These are phyloP conservation scores for Sinocyclocheilus grahami DNA, from an alignment of 2,113 vertebrate species.

Conservation along the genomic window DNA sequence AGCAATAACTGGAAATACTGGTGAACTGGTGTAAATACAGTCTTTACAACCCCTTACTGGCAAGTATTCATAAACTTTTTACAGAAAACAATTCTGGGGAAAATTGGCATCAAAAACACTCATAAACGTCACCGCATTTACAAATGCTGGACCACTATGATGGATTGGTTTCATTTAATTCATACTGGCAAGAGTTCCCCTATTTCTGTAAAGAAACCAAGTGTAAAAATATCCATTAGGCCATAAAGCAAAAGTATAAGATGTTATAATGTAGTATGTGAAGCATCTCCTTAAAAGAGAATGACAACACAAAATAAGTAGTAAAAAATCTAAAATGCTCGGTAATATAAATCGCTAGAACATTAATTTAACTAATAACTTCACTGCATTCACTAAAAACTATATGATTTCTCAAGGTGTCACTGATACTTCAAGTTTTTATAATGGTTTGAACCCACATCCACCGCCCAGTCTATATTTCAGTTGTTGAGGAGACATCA, in stretches of 20 bases:
- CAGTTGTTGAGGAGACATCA: neutral
- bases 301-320: neutral
- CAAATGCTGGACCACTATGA: slow-evolving; percentile 37
- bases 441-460: neutral
- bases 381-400: neutral
- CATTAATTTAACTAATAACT: neutral
- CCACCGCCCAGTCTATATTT: neutral
- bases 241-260: slow-evolving; percentile 21
- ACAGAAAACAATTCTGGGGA: neutral
- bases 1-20: neutral
- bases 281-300: neutral
- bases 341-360: neutral
- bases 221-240: slow-evolving; percentile 57
- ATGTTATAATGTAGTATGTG: neutral
- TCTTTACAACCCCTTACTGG: neutral
- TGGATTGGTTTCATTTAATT: slow-evolving; percentile 53
- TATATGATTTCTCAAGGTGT: neutral
- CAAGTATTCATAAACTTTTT: neutral
- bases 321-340: neutral
- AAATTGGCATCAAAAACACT: slow-evolving; percentile 19
- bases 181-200: slow-evolving; percentile 40
- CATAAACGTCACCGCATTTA: slow-evolving; percentile 30
- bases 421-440: neutral
- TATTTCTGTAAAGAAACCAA: slow-evolving; percentile 54
- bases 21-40: neutral